Conservation (phyloP, 1,140 invertebrate genomes). For the Drosophila sp. region DNA sequence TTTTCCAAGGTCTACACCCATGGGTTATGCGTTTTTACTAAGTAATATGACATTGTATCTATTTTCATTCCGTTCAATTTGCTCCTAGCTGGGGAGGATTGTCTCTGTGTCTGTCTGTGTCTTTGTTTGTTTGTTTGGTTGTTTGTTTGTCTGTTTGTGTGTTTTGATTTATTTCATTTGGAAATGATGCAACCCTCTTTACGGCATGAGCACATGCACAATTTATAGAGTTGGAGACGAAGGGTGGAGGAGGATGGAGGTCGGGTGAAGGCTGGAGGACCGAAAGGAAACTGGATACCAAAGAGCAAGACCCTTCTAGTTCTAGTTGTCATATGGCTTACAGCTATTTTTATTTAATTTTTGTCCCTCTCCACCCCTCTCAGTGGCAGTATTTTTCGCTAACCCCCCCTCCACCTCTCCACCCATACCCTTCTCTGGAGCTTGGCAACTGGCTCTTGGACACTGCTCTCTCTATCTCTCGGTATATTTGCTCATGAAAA, state of each 20-base stretch:
- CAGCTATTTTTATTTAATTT: constrained; percentile 80
- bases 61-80: constrained; percentile 53
- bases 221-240: neutral
- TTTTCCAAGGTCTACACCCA: neutral
- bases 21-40: neutral
- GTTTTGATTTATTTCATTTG: constrained; percentile 81
- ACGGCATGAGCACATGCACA: constrained; percentile 25
- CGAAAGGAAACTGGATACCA: constrained; percentile 5
- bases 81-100: constrained; percentile 28
- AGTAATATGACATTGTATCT: constrained; percentile 20
- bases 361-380: constrained; percentile 34
- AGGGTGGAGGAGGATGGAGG: constrained; percentile 4
- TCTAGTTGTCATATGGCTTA: constrained; percentile 45
- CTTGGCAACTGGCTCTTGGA: neutral
- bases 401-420: constrained; percentile 18
- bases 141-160: constrained; percentile 73
- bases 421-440: neutral
- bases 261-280: constrained; percentile 1
- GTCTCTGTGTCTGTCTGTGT: constrained; percentile 21
- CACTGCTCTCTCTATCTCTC: neutral
- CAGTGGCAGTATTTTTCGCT: no score
- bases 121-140: constrained; percentile 33
- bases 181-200: constrained; percentile 67
- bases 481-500: constrained; percentile 60
- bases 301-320: constrained; percentile 6